Evolutionary conservation across 2,113 vertebrate species (phyloP).

Genomic region (Centropristis striata): DNA sequence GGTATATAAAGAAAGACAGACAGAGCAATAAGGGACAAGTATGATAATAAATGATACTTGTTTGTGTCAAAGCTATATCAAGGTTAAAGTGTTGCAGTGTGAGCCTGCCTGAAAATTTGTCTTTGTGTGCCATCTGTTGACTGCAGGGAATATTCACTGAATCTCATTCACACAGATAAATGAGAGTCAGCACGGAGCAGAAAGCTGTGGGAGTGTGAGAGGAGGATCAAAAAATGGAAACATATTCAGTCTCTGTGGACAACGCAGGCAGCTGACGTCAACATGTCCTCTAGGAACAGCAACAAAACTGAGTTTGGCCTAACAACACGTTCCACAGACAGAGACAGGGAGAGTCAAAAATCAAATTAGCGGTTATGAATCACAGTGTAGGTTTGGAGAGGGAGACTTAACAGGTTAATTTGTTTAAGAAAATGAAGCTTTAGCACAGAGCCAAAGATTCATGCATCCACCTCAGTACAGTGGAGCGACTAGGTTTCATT

Average conservation of each 20-base stretch:
- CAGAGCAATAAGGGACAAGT: not conserved
- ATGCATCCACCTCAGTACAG: no score
- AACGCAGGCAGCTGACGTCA: slow-evolving; percentile 52
- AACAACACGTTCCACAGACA: not conserved
- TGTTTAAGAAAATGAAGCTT: not conserved
- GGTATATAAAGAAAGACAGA: slow-evolving; percentile 1
- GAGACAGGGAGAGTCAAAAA: not conserved
- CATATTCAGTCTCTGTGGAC: slow-evolving; percentile 47
- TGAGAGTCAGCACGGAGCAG: slow-evolving; percentile 22
- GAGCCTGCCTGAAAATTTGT: slow-evolving; percentile 39
- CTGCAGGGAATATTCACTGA: slow-evolving; percentile 49
- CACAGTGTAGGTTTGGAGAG: not conserved
- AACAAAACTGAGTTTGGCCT: not conserved
- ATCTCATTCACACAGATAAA: slow-evolving; percentile 55
- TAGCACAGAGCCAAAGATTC: not conserved
- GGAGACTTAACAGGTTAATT: not conserved
- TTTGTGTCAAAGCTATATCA: slow-evolving; percentile 35
- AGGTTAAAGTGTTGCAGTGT: slow-evolving; percentile 65
- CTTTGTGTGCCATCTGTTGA: slow-evolving; percentile 75
- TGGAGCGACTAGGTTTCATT: no score
- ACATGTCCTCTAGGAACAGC: slow-evolving; percentile 15
- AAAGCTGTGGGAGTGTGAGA: slow-evolving; percentile 64
- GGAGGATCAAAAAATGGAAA: slow-evolving; percentile 55
- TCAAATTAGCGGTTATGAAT: not conserved
- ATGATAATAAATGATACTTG: not conserved